A percentile compares a stretch with the other conserved stretches of the same genome.
Conservation (phyloP, 2,113 vertebrate genomes). For the Chelonoidis abingdonii region DNA sequence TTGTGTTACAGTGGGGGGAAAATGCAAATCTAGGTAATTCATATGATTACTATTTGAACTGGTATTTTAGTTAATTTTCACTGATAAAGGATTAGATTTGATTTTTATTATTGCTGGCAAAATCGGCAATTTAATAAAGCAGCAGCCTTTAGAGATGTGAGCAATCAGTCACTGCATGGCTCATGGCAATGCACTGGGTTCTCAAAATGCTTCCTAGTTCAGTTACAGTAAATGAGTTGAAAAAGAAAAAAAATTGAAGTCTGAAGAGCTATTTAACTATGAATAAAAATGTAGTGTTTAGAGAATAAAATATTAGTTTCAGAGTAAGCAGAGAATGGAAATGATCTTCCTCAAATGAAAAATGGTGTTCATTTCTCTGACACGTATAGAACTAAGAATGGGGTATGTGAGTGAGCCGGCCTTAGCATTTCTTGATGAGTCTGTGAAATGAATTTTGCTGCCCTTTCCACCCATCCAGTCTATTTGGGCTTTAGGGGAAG, state of each 20-base stretch:
- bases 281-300: background rate
- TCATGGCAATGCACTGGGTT: background rate
- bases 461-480: background rate
- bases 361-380: background rate
- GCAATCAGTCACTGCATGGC: background rate
- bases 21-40: background rate
- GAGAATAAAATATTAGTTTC: background rate
- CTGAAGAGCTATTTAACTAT: conserved; percentile 4
- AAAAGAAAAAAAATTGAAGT: background rate
- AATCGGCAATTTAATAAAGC: background rate
- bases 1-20: background rate
- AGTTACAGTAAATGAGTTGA: background rate
- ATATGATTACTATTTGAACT: background rate
- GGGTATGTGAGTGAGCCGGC: background rate
- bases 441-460: background rate
- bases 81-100: background rate
- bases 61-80: background rate
- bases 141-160: background rate
- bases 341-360: background rate
- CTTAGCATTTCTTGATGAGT: background rate
- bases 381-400: background rate
- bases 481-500: background rate
- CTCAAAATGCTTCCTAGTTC: background rate
- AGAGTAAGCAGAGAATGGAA: conserved; percentile 7
- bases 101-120: background rate